A percentile compares a stretch with the other conserved stretches of the same genome.
These are phyloP conservation scores for Stenolophus ochropezus DNA, from an alignment of 2,888 invertebrate species.

Conservation along the genomic window DNA sequence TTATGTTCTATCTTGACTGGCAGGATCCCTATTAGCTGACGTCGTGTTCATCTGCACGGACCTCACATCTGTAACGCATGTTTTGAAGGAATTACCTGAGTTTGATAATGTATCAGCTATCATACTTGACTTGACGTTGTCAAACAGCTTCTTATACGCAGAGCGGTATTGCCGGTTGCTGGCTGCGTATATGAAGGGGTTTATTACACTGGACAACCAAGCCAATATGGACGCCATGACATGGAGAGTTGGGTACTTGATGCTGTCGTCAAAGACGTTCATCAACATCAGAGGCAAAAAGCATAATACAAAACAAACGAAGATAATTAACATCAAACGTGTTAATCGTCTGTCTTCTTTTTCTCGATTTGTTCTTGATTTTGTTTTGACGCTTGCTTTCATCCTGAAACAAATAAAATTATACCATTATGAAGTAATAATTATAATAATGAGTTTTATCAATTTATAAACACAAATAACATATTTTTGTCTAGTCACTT, in stretches of 20 bases:
- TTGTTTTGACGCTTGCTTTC: slow-evolving; percentile 62
- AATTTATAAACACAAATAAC: neutral
- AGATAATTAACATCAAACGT: slow-evolving; percentile 90
- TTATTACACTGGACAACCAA: slow-evolving; percentile 93
- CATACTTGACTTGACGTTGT: slow-evolving; percentile 69
- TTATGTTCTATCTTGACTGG: slow-evolving; percentile 48
- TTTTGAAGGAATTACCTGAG: slow-evolving; percentile 64
- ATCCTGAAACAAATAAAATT: slow-evolving; percentile 64
- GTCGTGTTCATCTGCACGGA: slow-evolving; percentile 57
- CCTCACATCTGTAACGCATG: slow-evolving; percentile 57
- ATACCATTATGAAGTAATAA: neutral
- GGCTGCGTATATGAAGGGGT: slow-evolving; percentile 93
- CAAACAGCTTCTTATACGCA: slow-evolving; percentile 77
- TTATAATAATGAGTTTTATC: neutral
- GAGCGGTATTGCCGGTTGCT: slow-evolving; percentile 88
- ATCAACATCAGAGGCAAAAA: slow-evolving; percentile 92
- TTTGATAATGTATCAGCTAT: slow-evolving; percentile 62
- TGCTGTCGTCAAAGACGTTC: slow-evolving; percentile 89
- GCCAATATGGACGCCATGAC: slow-evolving; percentile 89
- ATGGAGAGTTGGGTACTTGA: slow-evolving; percentile 84
- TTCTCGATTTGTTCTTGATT: slow-evolving; percentile 70
- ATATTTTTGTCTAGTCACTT: neutral
- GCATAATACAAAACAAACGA: slow-evolving; percentile 88
- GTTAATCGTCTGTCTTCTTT: slow-evolving; percentile 88
- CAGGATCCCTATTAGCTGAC: slow-evolving; percentile 44